These are phyloP conservation scores for Eucidaris tribuloides DNA, from an alignment of 35 echinoderm and acorn worm species.

Conservation along the genomic window DNA sequence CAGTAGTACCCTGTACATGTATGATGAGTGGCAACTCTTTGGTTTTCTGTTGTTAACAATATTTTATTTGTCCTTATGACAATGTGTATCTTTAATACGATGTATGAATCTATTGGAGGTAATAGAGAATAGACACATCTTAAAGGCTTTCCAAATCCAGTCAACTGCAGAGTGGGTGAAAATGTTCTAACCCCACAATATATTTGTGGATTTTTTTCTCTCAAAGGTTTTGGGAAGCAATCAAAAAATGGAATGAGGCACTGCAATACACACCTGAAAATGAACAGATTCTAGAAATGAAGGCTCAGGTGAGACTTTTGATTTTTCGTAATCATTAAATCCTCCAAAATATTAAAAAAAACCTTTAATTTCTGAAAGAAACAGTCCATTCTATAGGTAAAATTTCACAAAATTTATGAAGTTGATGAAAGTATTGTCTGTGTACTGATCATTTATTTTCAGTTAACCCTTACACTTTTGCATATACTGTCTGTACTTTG, in stretches of 20 bases:
- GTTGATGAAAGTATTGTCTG: not conserved
- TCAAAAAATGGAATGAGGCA: constrained; percentile 91
- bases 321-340: not conserved
- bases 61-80: no score
- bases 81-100: no score
- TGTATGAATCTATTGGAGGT: no score
- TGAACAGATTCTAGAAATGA: constrained; percentile 77
- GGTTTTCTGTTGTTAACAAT: no score
- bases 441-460: not conserved
- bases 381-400: not conserved
- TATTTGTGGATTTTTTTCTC: not conserved
- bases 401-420: not conserved
- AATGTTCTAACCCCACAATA: no score
- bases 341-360: not conserved
- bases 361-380: not conserved
- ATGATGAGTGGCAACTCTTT: no score
- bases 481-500: no score
- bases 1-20: no score
- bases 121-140: no score
- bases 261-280: constrained; percentile 64
- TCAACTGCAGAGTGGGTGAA: no score
- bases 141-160: no score
- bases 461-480: not conserved
- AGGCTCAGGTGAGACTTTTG: constrained; percentile 60
- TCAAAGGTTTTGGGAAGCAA: constrained; percentile 83